Percentiles rank a stretch among this genome's conserved stretches.
Conservation (phyloP, 2,113 vertebrate genomes). For the Hepsetus odoe region DNA sequence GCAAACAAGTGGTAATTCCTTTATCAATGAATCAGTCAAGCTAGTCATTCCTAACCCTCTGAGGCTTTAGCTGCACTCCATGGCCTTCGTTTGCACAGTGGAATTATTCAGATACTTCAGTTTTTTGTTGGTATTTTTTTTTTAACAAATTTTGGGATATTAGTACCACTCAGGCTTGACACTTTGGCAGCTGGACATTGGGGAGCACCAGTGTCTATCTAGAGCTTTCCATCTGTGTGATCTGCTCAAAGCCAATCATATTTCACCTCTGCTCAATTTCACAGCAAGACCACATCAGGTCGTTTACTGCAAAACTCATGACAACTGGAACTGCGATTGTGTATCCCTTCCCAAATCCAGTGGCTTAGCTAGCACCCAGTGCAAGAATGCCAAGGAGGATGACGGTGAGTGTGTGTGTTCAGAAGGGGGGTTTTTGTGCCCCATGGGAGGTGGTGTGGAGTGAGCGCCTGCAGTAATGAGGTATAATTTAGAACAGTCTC, state of each 20-base stretch:
- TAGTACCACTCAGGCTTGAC: neutral
- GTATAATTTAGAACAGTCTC: conserved; percentile 2
- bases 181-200: conserved; percentile 23
- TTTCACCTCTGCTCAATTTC: conserved; percentile 17
- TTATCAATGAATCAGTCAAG: conserved; percentile 23
- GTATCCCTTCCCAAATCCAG: neutral
- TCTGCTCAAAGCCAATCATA: conserved; percentile 12
- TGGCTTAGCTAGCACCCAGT: conserved; percentile 11
- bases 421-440: conserved; percentile 18
- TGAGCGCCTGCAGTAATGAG: conserved; percentile 28
- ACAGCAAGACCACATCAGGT: conserved; percentile 13
- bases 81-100: neutral
- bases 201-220: neutral
- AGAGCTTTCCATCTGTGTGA: conserved; percentile 5
- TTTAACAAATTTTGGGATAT: conserved; percentile 14
- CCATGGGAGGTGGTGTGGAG: neutral
- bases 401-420: neutral
- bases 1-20: conserved; percentile 27
- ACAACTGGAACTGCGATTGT: neutral
- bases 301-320: conserved; percentile 7
- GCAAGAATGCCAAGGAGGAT: neutral
- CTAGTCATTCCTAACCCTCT: neutral
- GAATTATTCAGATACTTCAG: neutral
- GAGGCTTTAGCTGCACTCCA: neutral
- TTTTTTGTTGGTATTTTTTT: conserved; percentile 16